These are phyloP conservation scores for Drosophila nigrodunni DNA, from an alignment of 1,140 invertebrate genomes.

Conservation along the genomic window DNA sequence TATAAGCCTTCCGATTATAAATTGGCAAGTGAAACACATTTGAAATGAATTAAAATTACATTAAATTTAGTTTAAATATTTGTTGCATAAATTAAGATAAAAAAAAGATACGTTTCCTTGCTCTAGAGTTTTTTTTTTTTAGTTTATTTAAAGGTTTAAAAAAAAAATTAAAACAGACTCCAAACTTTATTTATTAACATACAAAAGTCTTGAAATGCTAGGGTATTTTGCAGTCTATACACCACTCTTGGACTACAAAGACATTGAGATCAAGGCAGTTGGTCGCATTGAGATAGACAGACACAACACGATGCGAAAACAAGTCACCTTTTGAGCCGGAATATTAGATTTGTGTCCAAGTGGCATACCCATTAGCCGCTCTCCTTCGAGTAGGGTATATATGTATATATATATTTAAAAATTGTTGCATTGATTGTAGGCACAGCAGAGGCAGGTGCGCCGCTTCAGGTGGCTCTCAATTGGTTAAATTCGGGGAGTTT, in stretches of 20 bases:
- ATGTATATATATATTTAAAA: constrained; percentile 20
- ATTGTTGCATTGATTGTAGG: constrained; percentile 38
- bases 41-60: too few relatives aligned
- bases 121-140: too few relatives aligned
- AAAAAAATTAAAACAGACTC: too few relatives aligned
- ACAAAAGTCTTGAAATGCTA: background rate
- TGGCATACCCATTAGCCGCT: background rate
- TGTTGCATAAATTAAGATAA: too few relatives aligned
- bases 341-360: background rate
- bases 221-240: background rate
- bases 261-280: background rate
- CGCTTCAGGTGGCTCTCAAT: constrained; percentile 2
- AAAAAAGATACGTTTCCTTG: too few relatives aligned
- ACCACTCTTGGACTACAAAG: too few relatives aligned
- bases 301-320: background rate
- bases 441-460: constrained; percentile 37
- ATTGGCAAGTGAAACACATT: too few relatives aligned
- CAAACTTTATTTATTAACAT: too few relatives aligned
- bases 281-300: background rate
- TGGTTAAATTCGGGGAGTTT: background rate
- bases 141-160: too few relatives aligned
- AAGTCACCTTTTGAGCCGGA: background rate
- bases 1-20: too few relatives aligned
- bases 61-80: too few relatives aligned
- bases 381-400: constrained; percentile 12